Conservation (phyloP, 2,113 vertebrate species). For the Craseonycteris thonglongyai region DNA sequence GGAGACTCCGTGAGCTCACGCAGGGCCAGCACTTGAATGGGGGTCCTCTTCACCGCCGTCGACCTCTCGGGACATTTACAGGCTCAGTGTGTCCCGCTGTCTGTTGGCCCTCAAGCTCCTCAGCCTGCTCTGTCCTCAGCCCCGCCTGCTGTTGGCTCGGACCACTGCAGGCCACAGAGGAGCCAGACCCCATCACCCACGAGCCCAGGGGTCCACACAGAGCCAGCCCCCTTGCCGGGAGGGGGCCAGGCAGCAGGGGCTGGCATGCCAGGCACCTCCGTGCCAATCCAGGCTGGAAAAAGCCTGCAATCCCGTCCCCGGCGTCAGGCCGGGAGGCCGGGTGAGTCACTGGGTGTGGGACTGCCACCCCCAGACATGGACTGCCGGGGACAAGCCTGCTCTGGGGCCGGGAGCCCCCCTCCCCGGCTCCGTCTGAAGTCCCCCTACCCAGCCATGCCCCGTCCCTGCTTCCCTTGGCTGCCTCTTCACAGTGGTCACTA, state of each 20-base stretch:
- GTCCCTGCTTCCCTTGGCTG: accelerated
- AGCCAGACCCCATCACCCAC: accelerated
- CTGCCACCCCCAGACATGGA: neutral
- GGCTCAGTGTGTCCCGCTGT: neutral
- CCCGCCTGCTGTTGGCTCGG: neutral
- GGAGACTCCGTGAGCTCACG: neutral
- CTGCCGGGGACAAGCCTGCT: neutral
- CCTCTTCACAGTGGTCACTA: neutral
- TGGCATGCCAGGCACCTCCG: neutral
- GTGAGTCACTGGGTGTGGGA: slow-evolving; percentile 20
- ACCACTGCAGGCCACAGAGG: neutral
- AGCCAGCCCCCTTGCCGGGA: accelerated
- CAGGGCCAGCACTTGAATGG: neutral
- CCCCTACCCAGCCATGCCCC: no score
- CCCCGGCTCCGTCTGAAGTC: neutral
- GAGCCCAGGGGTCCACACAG: neutral
- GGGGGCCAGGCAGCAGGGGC: neutral
- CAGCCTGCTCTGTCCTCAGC: neutral
- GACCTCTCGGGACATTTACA: neutral
- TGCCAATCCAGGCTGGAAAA: slow-evolving; percentile 25
- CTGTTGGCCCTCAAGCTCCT: neutral
- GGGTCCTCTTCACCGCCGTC: no score
- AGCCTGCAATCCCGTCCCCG: neutral
- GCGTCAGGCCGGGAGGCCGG: neutral
- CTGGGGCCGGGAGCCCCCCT: neutral